Conservation (phyloP, 2,888 invertebrate genomes). For the Ctenicera cuprea region DNA sequence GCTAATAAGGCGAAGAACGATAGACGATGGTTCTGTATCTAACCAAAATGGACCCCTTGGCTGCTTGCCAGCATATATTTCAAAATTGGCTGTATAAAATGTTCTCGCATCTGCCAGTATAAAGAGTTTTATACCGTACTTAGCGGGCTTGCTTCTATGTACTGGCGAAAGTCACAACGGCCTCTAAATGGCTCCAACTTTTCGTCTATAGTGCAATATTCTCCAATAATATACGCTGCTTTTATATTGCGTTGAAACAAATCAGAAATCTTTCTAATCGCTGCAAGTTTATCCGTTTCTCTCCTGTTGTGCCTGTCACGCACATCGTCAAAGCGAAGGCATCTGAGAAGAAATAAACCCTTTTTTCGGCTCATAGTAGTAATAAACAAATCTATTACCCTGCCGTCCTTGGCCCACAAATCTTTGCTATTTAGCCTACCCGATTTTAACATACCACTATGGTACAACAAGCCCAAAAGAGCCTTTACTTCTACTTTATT, state of each 20-base stretch:
- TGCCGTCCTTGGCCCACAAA: not conserved
- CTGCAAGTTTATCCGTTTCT: not conserved
- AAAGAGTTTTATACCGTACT: not conserved
- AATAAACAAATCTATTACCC: not conserved
- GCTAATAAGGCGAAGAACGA: too few relatives aligned
- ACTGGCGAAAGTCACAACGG: too few relatives aligned
- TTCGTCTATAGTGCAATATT: too few relatives aligned
- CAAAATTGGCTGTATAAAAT: too few relatives aligned
- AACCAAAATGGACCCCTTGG: too few relatives aligned
- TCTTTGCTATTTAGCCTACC: not conserved
- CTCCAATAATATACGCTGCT: too few relatives aligned
- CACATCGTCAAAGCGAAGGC: too few relatives aligned
- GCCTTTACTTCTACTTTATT: too few relatives aligned
- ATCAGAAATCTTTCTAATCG: not conserved
- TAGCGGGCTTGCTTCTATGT: not conserved
- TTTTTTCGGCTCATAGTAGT: not conserved
- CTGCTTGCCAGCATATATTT: not conserved
- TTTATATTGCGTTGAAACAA: not conserved
- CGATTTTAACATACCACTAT: not conserved
- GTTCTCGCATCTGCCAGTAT: too few relatives aligned
- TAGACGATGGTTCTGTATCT: too few relatives aligned
- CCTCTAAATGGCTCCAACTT: too few relatives aligned
- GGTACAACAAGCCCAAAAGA: too few relatives aligned
- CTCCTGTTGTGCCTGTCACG: not conserved
- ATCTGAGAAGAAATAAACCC: not conserved